These are phyloP conservation scores for Danio rerio DNA, from an alignment of 2,113 vertebrate species.

Conservation along the genomic window GRCz12tu NC_133177.1:24692501-24693000, in stretches of 20 bases:
- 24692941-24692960: not conserved
- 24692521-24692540: slow-evolving; percentile 92
- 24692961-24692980: slow-evolving; percentile 1
- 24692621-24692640: slow-evolving; percentile 73
- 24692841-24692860: not conserved
- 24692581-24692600: slow-evolving; percentile 81
- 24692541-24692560: slow-evolving; percentile 94
- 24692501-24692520: slow-evolving; percentile 93
- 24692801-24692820: not conserved
- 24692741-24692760: not conserved
- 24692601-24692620: slow-evolving; percentile 82
- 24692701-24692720: slow-evolving; percentile 5
- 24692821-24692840: not conserved
- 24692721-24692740: not conserved
- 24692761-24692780: not conserved
- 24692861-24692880: not conserved
- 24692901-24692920: not conserved
- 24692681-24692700: not conserved
- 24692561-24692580: slow-evolving; percentile 81
- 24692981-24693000: not conserved
- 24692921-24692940: not conserved
- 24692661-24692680: slow-evolving; percentile 16
- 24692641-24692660: not conserved
- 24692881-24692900: not conserved
- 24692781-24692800: not conserved